These are phyloP conservation scores for Anabas testudineus DNA, from an alignment of 2,797 vertebrate genomes.

Conservation along the genomic window DNA sequence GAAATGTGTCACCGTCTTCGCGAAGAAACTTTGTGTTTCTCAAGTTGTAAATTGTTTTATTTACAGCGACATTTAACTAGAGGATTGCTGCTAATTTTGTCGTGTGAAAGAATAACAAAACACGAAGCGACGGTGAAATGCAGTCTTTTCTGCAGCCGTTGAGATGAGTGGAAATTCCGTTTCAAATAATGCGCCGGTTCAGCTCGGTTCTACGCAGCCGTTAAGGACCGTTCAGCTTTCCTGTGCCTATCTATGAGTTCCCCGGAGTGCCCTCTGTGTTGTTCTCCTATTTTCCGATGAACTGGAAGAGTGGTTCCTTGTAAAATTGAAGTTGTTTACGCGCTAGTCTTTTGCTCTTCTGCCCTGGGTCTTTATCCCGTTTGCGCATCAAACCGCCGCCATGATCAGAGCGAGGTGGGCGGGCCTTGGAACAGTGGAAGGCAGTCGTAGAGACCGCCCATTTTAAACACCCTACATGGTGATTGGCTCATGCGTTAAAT, in stretches of 20 bases:
- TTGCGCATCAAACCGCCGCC: conserved; percentile 83
- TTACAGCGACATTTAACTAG: conserved; percentile 1
- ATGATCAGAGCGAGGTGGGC: conserved; percentile 77
- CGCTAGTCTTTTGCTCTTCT: conserved; percentile 67
- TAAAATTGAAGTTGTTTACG: conserved; percentile 69
- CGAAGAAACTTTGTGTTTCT: conserved; percentile 48
- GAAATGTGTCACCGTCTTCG: neutral
- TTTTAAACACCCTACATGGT: neutral
- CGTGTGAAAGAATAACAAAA: conserved; percentile 61
- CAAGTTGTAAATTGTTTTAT: conserved; percentile 18
- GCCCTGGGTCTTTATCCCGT: conserved; percentile 78
- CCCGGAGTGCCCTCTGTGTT: conserved; percentile 64
- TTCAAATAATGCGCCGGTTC: conserved; percentile 80
- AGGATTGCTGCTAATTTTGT: conserved; percentile 30
- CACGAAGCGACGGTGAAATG: conserved; percentile 68
- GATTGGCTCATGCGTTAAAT: conserved; percentile 51
- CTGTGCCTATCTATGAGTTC: conserved; percentile 55
- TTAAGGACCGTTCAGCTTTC: conserved; percentile 40
- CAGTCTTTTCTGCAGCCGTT: conserved; percentile 65
- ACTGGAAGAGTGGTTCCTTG: conserved; percentile 13
- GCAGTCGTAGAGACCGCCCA: conserved; percentile 51
- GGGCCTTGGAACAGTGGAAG: conserved; percentile 50
- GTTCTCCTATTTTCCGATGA: conserved; percentile 4
- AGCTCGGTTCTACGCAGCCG: conserved; percentile 72
- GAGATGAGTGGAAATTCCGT: conserved; percentile 51